Conservation (phyloP, 2,113 vertebrate species). For the Sylvietta virens region DNA sequence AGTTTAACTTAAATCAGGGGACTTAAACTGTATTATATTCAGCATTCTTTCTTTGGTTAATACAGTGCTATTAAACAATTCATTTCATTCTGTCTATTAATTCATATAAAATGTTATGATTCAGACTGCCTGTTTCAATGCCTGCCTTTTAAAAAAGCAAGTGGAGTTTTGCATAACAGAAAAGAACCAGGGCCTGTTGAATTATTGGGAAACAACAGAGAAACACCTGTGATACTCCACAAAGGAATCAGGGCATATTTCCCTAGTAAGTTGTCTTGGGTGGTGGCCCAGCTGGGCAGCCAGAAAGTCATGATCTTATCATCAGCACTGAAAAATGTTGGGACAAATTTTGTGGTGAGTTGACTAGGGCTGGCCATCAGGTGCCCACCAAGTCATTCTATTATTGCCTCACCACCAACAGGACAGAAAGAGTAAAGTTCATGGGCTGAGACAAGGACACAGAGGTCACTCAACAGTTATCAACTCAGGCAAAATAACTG, state of each 20-base stretch:
- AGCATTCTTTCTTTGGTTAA: neutral
- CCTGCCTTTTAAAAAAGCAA: neutral
- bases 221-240: neutral
- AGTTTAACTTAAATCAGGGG: neutral
- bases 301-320: neutral
- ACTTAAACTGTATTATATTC: neutral
- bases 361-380: neutral
- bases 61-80: neutral
- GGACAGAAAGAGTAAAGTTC: neutral
- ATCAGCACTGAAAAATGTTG: rapidly evolving
- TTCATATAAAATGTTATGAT: neutral
- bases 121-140: neutral
- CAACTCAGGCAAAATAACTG: neutral
- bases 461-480: too few relatives aligned
- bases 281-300: neutral
- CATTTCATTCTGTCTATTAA: neutral
- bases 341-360: neutral
- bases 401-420: neutral
- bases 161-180: neutral
- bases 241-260: neutral
- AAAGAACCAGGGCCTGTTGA: neutral
- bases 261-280: neutral
- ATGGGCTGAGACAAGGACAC: neutral
- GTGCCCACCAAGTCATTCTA: rapidly evolving
- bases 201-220: neutral